Evolutionary conservation across 2,113 vertebrate genomes (phyloP).

Genomic region (Agapornis roseicollis): DNA sequence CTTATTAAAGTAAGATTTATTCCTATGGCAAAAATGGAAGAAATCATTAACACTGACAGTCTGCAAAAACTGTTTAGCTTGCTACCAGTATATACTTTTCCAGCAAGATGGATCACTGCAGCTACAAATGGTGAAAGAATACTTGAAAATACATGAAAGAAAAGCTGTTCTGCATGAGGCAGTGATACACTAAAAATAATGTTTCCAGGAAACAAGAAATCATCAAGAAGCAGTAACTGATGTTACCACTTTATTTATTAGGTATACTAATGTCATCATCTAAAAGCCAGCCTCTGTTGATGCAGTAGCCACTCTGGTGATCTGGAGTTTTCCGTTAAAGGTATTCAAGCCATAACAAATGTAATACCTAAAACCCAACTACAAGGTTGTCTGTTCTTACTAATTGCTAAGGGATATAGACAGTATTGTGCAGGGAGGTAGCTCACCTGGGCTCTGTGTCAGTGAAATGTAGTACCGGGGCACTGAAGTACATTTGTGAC

Average conservation of each 20-base stretch:
- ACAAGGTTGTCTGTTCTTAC: not conserved
- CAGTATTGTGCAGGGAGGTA: not conserved
- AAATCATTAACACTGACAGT: not conserved
- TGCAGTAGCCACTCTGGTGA: not conserved
- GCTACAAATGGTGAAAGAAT: not conserved
- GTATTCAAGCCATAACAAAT: not conserved
- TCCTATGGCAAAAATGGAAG: not conserved
- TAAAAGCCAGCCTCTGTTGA: not conserved
- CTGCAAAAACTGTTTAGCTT: not conserved
- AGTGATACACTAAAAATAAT: not conserved
- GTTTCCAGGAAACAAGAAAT: not conserved
- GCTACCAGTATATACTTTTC: not conserved
- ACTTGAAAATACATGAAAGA: not conserved
- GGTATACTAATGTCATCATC: not conserved
- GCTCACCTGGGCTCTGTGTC: not conserved
- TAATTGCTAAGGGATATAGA: accelerated
- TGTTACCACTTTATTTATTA: not conserved
- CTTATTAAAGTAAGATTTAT: not conserved
- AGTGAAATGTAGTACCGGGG: not conserved
- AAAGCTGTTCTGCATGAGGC: not conserved
- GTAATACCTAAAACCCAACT: not conserved
- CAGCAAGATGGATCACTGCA: not conserved
- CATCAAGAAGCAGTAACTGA: not conserved
- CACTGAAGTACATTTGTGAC: not conserved
- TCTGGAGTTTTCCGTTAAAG: not conserved